Evolutionary conservation across 2,888 invertebrate genomes (phyloP), one percentile per base, ranked within the genome.

Genomic region (Rhagonycha lutea): DNA sequence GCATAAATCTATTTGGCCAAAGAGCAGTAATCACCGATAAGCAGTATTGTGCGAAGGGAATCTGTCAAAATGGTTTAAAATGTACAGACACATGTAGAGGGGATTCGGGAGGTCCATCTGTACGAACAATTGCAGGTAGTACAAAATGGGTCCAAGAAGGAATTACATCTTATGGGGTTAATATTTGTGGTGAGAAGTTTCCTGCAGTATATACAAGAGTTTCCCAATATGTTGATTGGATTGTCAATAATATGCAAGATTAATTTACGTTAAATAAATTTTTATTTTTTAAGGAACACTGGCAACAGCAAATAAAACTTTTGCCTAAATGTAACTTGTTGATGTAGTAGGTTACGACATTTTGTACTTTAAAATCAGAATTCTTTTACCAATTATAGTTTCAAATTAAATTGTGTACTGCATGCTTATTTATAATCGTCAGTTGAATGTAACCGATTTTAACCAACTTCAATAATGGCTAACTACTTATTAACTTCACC

Each of bases 1-100:
- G 72, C n/a, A 1, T 23, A 24, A 14, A 24, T 24, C 92, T 92
- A 80, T 81, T 94, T 0, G 94, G 94, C 81, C 94, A 93, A 7
- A 7, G 14, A 10, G 26, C 7, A 8, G 4, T 7, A 0, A 18
- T 68, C 14, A n/a, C 24, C 24, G 28, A 29, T 10, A 3, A 14
- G 8, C 68, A 68, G 12, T 28, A 14, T n/a, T 68, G 68, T 14
- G 68, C 68, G 2, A 1, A 10, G n/a, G 68, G 68, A 29, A 0
- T 65, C 0, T 47, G 47, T 7, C 7, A 47, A 47, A n/a, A 47
- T 12, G 4, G 4, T 14, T 9, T 2, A 65, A 12, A 65, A 65
- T 26, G 63, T 23, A n/a, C 28, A 7, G 68, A 68, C 7, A 11
- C 68, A 28, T 68, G 68, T 14, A 28, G 4, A 11, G 68, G 68